Percentiles rank a stretch among this genome's conserved stretches.
Conservation (phyloP, 2,113 vertebrate species). For the Talpa occidentalis region DNA sequence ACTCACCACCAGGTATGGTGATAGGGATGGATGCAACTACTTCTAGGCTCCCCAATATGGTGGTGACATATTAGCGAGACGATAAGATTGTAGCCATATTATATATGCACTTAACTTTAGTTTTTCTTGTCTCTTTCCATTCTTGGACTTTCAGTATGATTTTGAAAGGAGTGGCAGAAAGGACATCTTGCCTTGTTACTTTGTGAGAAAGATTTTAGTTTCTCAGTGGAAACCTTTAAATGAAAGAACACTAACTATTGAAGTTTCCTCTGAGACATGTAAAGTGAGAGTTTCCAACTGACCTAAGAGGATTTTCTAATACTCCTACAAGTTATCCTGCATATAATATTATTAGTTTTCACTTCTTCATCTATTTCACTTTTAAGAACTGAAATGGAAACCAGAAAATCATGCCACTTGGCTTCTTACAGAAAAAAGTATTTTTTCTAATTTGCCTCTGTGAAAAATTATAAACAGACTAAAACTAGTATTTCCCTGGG, state of each 20-base stretch:
- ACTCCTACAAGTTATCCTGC: background rate
- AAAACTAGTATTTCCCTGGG: conserved; percentile 40
- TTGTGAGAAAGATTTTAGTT: background rate
- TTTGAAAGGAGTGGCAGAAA: background rate
- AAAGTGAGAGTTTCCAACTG: background rate
- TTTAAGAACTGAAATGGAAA: conserved; percentile 63
- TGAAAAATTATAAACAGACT: conserved; percentile 61
- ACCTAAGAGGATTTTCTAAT: background rate
- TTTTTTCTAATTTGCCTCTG: conserved; percentile 27
- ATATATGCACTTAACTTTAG: too few relatives aligned
- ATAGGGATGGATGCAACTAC: too few relatives aligned
- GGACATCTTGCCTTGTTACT: background rate
- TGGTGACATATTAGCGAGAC: too few relatives aligned
- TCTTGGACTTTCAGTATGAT: background rate
- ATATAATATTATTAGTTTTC: background rate
- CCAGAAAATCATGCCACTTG: conserved; percentile 51
- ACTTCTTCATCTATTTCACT: conserved; percentile 28
- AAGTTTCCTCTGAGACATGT: background rate
- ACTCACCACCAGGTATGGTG: too few relatives aligned
- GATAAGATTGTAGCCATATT: too few relatives aligned
- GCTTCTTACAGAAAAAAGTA: background rate
- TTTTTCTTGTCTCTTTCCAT: background rate
- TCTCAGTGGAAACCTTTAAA: conserved; percentile 6
- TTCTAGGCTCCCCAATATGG: too few relatives aligned
- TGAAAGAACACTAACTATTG: background rate